Conservation (phyloP, 2,797 vertebrate species). For the Rhadinocentrus ornatus region DNA sequence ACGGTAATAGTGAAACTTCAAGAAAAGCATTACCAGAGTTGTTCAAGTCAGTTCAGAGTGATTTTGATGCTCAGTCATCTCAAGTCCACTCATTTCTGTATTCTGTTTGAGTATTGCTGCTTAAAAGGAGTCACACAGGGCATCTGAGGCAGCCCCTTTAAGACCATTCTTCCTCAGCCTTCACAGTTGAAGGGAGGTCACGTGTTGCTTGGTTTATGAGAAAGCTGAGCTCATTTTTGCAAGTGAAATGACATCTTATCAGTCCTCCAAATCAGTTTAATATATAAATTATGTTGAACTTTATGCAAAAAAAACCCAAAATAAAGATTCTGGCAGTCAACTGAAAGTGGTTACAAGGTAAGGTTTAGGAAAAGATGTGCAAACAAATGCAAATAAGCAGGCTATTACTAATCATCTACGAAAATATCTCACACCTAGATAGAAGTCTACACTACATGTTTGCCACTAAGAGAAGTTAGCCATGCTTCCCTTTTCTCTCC, state of each 20-base stretch:
- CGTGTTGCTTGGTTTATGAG: slow-evolving; percentile 32
- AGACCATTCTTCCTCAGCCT: slow-evolving; percentile 2
- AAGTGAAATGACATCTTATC: not conserved
- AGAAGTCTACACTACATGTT: too few relatives aligned
- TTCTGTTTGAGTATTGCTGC: slow-evolving; percentile 23
- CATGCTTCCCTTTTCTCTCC: not conserved
- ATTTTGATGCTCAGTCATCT: slow-evolving; percentile 48
- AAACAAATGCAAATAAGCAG: slow-evolving; percentile 14
- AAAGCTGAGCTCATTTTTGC: slow-evolving; percentile 8
- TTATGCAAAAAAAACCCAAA: not conserved
- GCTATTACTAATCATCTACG: slow-evolving; percentile 10
- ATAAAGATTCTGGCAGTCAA: not conserved
- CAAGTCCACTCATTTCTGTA: slow-evolving; percentile 50
- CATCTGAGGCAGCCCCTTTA: slow-evolving; percentile 38
- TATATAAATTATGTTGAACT: not conserved
- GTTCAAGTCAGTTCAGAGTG: slow-evolving; percentile 33
- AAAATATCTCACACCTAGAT: not conserved
- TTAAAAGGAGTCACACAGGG: not conserved
- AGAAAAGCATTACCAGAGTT: slow-evolving; percentile 41
- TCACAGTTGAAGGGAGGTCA: slow-evolving; percentile 2
- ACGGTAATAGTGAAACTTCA: slow-evolving; percentile 54
- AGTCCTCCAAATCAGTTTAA: not conserved
- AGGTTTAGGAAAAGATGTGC: not conserved
- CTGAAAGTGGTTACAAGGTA: too few relatives aligned
- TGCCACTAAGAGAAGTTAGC: not conserved